A percentile compares a stretch with the other conserved stretches of the same genome.
Evolutionary conservation across 2,888 invertebrate genomes (phyloP).

Genomic region (Gymnoscelis rufifasciata): DNA sequence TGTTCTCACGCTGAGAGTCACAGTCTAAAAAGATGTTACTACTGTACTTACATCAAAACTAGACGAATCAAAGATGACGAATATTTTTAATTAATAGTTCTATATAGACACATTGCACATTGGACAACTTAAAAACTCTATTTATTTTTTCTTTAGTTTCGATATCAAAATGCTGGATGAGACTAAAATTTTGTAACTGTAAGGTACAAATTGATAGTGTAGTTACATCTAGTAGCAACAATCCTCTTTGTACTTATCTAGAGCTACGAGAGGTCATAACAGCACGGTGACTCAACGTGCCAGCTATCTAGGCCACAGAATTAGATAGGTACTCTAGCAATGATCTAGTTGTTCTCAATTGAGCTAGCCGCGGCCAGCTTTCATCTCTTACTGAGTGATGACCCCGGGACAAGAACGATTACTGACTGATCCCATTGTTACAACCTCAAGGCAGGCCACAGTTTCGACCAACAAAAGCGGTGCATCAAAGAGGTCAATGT

Average conservation of each 20-base stretch:
- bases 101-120: too few species aligned
- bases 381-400: slow-evolving; percentile 71
- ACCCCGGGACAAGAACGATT: slow-evolving; percentile 68
- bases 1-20: too few species aligned
- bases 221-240: too few species aligned
- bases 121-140: too few species aligned
- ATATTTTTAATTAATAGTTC: too few species aligned
- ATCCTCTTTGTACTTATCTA: background rate
- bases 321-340: background rate
- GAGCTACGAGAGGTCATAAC: slow-evolving; percentile 20
- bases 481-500: slow-evolving; percentile 47
- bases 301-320: background rate
- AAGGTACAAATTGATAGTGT: too few species aligned
- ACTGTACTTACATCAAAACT: too few species aligned
- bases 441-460: slow-evolving; percentile 42
- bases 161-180: too few species aligned
- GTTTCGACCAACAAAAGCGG: slow-evolving; percentile 56
- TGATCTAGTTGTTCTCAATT: slow-evolving; percentile 9
- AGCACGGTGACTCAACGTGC: slow-evolving; percentile 22
- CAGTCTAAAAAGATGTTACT: too few species aligned
- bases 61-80: too few species aligned
- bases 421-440: slow-evolving; percentile 60
- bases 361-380: slow-evolving; percentile 43
- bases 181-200: too few species aligned
- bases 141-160: too few species aligned